Conservation (phyloP, 2,797 vertebrate species). For the Vultur gryphus region DNA sequence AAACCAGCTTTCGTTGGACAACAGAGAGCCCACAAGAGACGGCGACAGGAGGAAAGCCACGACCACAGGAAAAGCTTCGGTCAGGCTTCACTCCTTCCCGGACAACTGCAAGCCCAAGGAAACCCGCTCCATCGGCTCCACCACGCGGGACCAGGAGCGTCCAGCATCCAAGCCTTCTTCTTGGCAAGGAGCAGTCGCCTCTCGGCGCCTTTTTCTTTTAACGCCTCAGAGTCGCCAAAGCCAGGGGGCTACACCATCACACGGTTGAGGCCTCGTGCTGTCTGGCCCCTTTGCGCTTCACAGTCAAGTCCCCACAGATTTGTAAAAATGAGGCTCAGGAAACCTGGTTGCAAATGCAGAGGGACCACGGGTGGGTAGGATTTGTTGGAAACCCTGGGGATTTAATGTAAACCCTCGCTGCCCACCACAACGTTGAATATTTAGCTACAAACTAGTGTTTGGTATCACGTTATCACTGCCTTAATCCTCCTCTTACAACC, state of each 20-base stretch:
- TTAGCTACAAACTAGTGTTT: background rate
- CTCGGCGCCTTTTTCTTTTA: background rate
- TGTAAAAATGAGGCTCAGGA: background rate
- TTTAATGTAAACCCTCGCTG: background rate
- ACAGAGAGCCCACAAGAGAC: background rate
- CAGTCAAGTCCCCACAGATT: background rate
- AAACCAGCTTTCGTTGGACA: background rate
- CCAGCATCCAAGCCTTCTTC: background rate
- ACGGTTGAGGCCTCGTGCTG: fast-evolving
- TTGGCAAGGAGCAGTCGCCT: background rate
- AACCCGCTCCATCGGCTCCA: background rate
- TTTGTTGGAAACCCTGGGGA: background rate
- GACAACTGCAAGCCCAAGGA: background rate
- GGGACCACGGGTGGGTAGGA: background rate
- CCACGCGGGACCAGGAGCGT: background rate
- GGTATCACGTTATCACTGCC: background rate
- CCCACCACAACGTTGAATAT: background rate
- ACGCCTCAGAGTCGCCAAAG: background rate
- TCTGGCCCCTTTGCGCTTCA: background rate
- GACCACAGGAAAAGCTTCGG: background rate
- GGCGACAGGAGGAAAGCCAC: background rate
- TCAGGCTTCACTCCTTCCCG: background rate
- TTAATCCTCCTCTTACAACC: background rate
- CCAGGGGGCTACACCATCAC: background rate
- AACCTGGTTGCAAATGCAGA: background rate